Base-by-base conservation (phyloP, 2,888 invertebrate genomes). In the Chalcosyrphus nemorum region DNA sequence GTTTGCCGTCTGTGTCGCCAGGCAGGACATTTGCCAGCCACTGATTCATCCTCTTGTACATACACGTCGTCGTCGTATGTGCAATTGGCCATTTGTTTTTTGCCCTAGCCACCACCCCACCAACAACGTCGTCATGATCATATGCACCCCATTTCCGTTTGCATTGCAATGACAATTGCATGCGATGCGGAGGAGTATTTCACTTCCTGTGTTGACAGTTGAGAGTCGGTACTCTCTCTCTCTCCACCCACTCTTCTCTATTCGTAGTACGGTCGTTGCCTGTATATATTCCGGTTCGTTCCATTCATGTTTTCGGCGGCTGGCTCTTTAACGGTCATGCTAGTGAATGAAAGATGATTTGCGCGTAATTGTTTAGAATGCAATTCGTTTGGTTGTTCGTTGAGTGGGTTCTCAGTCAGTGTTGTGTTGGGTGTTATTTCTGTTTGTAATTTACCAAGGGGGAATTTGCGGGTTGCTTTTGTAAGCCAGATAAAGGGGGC, bases 171-270 rank as follows among this genome's bases (percentile, higher is more conserved):
- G 80, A 84, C 84, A 84, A 84, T 84, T 80, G 84, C 80, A 84
- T 80, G 52, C 75, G 65, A 68, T 84, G 84, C 70, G 74, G 70
- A 80, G 78, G 84, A 84, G 78, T 84, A 80, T 75, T 84, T 70
- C 80, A 84, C 84, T 84, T 84, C 84, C 84, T 84, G 84, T 84
- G 84, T 66, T 84, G 84, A 84, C 84, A 84, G 84, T 84, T 70
- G 50, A 38, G 74, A 78, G 38, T 57, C 61, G 43, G 59, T 56
- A 35, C 47, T 70, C 38, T 35, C 43, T 76, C 47, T 24, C 47
- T 70, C 38, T 35, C 43, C 81, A 43, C 65, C 59, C 71, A 65
- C 56, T 27, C 61, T 52, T 7, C 38, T 35, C 63, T 76, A 52
- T 70, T 66, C 71, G 54, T 66, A 47, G 65, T 41, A 38, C 38